Base-by-base conservation (phyloP, 2,113 vertebrate genomes). In the Centropus bengalensis region DNA sequence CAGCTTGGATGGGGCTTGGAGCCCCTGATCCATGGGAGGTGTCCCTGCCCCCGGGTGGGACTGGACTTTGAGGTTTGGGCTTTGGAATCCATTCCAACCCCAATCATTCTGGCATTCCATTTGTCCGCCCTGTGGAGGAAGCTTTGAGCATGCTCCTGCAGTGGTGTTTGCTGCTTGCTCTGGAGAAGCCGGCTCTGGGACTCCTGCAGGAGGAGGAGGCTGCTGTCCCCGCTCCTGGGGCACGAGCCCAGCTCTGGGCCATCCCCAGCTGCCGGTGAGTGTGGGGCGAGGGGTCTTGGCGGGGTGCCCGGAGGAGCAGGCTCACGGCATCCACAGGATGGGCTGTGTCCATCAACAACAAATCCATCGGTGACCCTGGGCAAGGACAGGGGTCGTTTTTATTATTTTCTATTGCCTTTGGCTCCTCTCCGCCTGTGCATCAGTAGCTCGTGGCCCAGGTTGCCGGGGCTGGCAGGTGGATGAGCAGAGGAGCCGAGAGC, bases 61-160 rank as follows among this genome's bases (percentile, higher is more conserved):
- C 47, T 49, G 21, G 47, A 49, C 36, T 36, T 36, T 36, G 36
- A 36, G 36, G 36, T 36, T 36, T 23, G 21, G 47, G 47, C 47
- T 47, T 47, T 47, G 47, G 21, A 20, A 21, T 22, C 22, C 22
- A 21, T 49, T 49, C 47, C 47, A 49, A 22, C 47, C 47, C 47
- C 22, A 49, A 49, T 12, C 10, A 23, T 49, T 23, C 47, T 11
- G 23, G 22, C 10, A 49, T 49, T 49, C 21, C 12, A 3, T n/a
- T 27, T 36, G 45, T 49, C 1, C 0, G 15, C 36, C 3, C 21
- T 1, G 4, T 21, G 11, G 58, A 47, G 52, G 36, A 45, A 63
- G 56, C 47, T 3, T 8, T 2, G 0, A 7, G 16, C 28, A 1
- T 17, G 1, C 32, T 60, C 16, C 24, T 21, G 63, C 24, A 1